These are phyloP conservation scores for Lepus europaeus DNA, from an alignment of 2,113 vertebrate genomes.

Conservation along the genomic window DNA sequence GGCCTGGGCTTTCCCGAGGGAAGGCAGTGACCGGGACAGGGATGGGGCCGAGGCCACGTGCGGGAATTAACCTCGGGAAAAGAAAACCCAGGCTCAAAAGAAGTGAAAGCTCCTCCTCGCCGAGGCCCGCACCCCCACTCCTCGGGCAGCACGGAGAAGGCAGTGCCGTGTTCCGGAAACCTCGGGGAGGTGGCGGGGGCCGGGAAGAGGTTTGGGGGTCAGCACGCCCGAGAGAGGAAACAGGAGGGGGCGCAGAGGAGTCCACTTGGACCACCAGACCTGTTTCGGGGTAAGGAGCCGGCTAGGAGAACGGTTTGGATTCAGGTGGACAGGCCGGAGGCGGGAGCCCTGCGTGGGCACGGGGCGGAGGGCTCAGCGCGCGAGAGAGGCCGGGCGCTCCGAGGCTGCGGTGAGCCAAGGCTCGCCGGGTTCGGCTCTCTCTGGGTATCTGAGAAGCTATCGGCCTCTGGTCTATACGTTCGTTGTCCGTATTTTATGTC, in stretches of 20 bases:
- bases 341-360: neutral
- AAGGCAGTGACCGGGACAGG: rapidly evolving
- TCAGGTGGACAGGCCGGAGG: neutral
- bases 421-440: neutral
- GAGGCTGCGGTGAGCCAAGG: no score
- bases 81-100: neutral
- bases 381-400: rapidly evolving
- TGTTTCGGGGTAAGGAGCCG: no score
- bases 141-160: neutral
- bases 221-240: rapidly evolving
- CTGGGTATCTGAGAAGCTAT: neutral
- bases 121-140: no score
- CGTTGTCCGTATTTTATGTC: neutral
- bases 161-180: neutral
- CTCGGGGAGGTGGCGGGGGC: no score
- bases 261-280: neutral
- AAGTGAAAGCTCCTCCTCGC: neutral
- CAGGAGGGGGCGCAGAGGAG: no score
- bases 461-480: neutral
- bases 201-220: neutral
- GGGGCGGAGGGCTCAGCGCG: neutral
- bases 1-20: neutral
- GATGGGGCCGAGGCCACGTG: no score
- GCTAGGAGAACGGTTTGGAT: neutral
- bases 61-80: neutral